Evolutionary conservation across 2,113 vertebrate species (phyloP), one percentile per base, ranked within the genome.

Genomic region (Syngnathus typhle): DNA sequence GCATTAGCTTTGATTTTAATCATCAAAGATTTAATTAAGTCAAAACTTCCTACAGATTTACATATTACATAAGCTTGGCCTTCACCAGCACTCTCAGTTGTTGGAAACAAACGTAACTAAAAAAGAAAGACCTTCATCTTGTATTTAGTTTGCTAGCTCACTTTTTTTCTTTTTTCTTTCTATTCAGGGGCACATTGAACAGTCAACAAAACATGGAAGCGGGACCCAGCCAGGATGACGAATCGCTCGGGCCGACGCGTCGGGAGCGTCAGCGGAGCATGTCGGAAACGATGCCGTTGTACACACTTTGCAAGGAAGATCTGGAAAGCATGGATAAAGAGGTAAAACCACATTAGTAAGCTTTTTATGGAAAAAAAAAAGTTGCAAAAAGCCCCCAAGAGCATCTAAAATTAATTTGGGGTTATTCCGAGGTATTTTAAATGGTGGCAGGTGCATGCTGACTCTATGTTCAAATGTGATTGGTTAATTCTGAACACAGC

Each of bases 281-380:
- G 95, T 99, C 97, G 0, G 97, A 99, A 84, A 90, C 91, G 0
- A 93, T 97, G 94, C 97, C 97, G 1, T 92, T 99, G 3, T 99
- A 99, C 89, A 98, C 92, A 0, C 89, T 99, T 0, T 99, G 96
- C 88, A 98, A 96, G 88, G 97, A 98, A 83, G 97, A 99, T 69
- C 89, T 99, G 64, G 97, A 99, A 10, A 98, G 96, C 89, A 99
- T 99, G 97, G 96, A 98, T 87, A 96, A 88, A 88, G 97, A 99
- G 94, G 97, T 99, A 82, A 93, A 81, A 23, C 52, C 0, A 2
- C 32, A 49, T 32, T 2, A 37, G 32, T 59, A 18, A 11, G 38
- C 19, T 60, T 1, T 11, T 19, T 39, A 2, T 10, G 49, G 13
- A 12, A 43, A 3, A 1, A 43, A 32, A 32, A 32, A 32, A 32